Evolutionary conservation across 2,888 invertebrate species (phyloP).

Genomic region (Seira sanloemensis): DNA sequence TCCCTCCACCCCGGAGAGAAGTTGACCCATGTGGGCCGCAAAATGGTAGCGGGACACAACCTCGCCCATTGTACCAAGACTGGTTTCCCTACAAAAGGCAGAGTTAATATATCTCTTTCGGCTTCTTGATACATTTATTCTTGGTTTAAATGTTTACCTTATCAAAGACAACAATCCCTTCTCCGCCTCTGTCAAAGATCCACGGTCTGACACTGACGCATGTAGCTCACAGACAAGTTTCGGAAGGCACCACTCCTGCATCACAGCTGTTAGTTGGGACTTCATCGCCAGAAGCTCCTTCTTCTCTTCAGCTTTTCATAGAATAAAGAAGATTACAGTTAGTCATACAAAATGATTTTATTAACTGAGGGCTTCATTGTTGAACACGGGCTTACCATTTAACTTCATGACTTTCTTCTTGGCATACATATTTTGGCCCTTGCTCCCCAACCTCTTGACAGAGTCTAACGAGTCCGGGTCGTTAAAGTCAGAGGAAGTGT

Average conservation of each 20-base stretch:
- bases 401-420: constrained; percentile 47
- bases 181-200: constrained; percentile 80
- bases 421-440: constrained; percentile 41
- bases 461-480: constrained; percentile 51
- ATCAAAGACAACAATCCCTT: constrained; percentile 80
- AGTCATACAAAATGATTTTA: no score
- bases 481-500: constrained; percentile 33
- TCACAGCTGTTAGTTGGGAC: constrained; percentile 63
- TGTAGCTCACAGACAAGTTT: constrained; percentile 83
- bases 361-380: no score
- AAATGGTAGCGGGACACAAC: constrained; percentile 77
- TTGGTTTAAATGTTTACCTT: no score
- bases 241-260: constrained; percentile 78
- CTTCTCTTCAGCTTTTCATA: constrained; percentile 63
- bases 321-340: neutral
- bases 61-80: constrained; percentile 80
- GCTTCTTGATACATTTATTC: no score
- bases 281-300: constrained; percentile 67
- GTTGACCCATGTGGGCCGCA: constrained; percentile 83
- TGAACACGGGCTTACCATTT: constrained; percentile 31
- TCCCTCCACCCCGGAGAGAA: constrained; percentile 81
- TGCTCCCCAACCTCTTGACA: constrained; percentile 40
- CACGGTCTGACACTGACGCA: constrained; percentile 80
- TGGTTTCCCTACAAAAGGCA: constrained; percentile 81
- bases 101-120: no score